A percentile compares a stretch with the other conserved stretches of the same genome.
phyloP scores from a whole-genome alignment of 2,888 invertebrate genomes.

The Drosophila borborema region DNA sequence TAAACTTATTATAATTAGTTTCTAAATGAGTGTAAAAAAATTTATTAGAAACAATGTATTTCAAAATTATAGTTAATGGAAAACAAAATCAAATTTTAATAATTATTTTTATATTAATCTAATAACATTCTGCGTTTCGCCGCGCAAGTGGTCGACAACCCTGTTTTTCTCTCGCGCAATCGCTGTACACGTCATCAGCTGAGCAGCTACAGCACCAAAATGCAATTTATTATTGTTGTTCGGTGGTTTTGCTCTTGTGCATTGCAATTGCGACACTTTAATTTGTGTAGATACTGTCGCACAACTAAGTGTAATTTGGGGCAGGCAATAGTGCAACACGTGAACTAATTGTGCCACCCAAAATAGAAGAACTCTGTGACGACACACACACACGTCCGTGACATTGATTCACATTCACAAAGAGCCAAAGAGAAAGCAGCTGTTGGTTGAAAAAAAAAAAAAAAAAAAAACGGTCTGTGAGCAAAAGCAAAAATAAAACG shows the following conservation, averaged over 20 bases:
- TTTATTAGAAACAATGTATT: no score
- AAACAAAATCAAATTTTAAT: background rate
- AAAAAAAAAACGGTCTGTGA: conserved; percentile 18
- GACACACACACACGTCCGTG: conserved; percentile 52
- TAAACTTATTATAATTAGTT: background rate
- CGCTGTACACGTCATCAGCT: conserved; percentile 77
- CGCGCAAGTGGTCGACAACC: conserved; percentile 47
- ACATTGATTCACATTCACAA: conserved; percentile 74
- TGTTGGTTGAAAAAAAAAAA: conserved; percentile 20
- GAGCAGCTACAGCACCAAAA: conserved; percentile 38
- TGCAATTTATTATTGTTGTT: conserved; percentile 52
- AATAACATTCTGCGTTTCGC: background rate
- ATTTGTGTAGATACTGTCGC: conserved; percentile 24
- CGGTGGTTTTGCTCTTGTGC: conserved; percentile 31
- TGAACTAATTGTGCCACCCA: conserved; percentile 46
- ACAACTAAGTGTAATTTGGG: conserved; percentile 44
- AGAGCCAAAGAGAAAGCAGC: conserved; percentile 42
- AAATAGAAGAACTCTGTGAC: conserved; percentile 43
- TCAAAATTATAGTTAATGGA: background rate
- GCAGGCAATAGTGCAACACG: conserved; percentile 51
- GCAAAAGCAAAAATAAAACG: conserved; percentile 65
- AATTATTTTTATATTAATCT: background rate
- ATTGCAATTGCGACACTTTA: conserved; percentile 39
- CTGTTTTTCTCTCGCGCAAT: conserved; percentile 58
- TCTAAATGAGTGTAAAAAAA: background rate